These are phyloP conservation scores for Tenebrosternarchus preto DNA, from an alignment of 2,113 vertebrate species.

Conservation along the genomic window DNA sequence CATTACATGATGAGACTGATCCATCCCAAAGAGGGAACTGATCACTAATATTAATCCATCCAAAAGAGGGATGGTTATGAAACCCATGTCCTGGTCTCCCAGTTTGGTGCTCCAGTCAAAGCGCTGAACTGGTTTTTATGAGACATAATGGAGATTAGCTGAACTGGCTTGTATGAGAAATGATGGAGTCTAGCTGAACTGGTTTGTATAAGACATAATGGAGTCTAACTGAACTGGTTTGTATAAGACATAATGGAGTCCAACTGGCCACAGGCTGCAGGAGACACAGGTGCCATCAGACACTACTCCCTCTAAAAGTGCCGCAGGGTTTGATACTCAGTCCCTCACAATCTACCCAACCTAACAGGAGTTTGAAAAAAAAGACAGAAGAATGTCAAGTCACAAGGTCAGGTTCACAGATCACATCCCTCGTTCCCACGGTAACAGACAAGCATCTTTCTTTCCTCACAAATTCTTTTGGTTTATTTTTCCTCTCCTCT, in stretches of 20 bases:
- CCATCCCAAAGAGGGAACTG: neutral
- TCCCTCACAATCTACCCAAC: constrained; percentile 72
- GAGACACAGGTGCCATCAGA: constrained; percentile 66
- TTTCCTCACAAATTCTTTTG: constrained; percentile 68
- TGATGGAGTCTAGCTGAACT: too few species aligned
- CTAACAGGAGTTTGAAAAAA: too few species aligned
- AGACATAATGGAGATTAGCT: constrained; percentile 45
- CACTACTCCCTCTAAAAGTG: constrained; percentile 71
- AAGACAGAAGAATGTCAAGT: constrained; percentile 73
- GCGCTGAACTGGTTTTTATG: constrained; percentile 29
- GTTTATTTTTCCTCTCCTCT: constrained; percentile 66
- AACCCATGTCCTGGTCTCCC: constrained; percentile 26
- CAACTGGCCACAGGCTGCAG: constrained; percentile 57
- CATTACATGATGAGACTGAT: constrained; percentile 7
- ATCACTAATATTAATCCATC: constrained; percentile 16
- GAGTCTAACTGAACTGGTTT: constrained; percentile 45
- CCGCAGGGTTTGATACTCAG: constrained; percentile 77
- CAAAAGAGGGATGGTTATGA: neutral
- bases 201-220: constrained; percentile 51
- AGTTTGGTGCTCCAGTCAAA: constrained; percentile 5
- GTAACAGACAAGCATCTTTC: constrained; percentile 52
- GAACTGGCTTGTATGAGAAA: too few species aligned
- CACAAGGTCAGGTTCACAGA: too few species aligned
- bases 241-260: constrained; percentile 51
- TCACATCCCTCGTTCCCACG: constrained; percentile 73